A percentile compares a stretch with the other conserved stretches of the same genome.
Conservation (phyloP, 2,113 vertebrate species). For the Globicephala melas region DNA sequence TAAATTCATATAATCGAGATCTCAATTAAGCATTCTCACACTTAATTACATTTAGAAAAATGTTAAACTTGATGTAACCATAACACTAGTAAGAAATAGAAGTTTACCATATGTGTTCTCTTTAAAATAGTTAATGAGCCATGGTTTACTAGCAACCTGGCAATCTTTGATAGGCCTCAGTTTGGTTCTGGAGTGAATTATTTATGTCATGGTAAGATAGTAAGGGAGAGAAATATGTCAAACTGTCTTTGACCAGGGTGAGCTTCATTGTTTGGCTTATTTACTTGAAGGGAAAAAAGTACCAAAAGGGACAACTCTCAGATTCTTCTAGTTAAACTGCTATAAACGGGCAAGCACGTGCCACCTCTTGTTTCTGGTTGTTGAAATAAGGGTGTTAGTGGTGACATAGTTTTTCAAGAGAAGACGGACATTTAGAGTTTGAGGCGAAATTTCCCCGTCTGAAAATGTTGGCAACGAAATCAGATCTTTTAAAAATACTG, state of each 20-base stretch:
- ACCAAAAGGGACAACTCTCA: neutral
- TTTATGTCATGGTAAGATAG: neutral
- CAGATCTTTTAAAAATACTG: constrained; percentile 58
- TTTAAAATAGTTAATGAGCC: neutral
- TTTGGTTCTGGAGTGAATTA: neutral
- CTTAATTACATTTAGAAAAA: neutral
- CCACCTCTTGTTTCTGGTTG: neutral
- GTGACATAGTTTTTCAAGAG: neutral
- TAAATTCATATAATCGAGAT: neutral
- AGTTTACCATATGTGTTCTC: neutral
- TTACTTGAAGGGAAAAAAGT: neutral
- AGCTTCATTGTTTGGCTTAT: neutral
- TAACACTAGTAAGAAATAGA: constrained; percentile 24
- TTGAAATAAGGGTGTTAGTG: neutral
- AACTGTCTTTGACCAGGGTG: neutral
- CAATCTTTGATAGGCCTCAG: neutral
- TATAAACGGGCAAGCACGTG: neutral
- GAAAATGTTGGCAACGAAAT: constrained; percentile 37
- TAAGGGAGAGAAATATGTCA: neutral
- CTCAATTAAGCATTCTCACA: neutral
- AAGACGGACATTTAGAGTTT: constrained; percentile 23
- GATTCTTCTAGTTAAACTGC: neutral
- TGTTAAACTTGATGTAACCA: neutral
- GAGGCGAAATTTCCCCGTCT: constrained; percentile 18
- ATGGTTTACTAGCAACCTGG: neutral